Base-by-base conservation (phyloP, 2,113 vertebrate genomes). In the Engystomops pustulosus region DNA sequence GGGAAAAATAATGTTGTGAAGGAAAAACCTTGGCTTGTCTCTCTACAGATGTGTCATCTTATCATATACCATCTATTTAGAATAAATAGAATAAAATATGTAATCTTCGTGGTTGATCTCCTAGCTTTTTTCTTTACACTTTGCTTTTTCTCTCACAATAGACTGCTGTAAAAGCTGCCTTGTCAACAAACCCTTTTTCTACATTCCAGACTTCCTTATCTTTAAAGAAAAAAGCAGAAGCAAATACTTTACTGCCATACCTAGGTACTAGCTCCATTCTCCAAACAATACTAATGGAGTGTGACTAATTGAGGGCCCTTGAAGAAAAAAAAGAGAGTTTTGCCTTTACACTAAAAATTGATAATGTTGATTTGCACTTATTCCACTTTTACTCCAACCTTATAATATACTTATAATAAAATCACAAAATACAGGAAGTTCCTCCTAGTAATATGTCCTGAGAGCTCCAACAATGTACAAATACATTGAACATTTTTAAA, bases 261-360 rank as follows among this genome's bases (percentile, higher is more conserved):
- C 89, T 88, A 89, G 88, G 89, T 81, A 92, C 83, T 85, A 89
- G 87, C 74, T 89, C 81, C 86, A 58, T 89, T 91, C 88, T 90
- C 88, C 91, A 91, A 94, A 92, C 89, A 91, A 88, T 85, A 72
- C 86, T 93, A 93, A 91, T 91, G 88, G 91, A 90, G 85, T 87
- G 79, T 89, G 86, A 90, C 90, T 92, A 90, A 93, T 45, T 76
- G 85, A 6, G 77, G 81, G 90, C 87, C 92, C 62, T 85, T 45
- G 18, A 58, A 89, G 88, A 25, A 80, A 90, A 67, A 67, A 82
- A 71, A 45, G 15, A 2, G 27, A 9, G 6, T 12, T 3, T 3
- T 55, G 8, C 12, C 7, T 47, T 49, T 49, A 49, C 8, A 45
- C 4, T 45, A 45, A 0, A 12, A 45, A 45, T n/a, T n/a, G n/a